Evolutionary conservation across 2,888 invertebrate species (phyloP), one percentile per base, ranked within the genome.

Genomic region (Ennomos fuscantarius): DNA sequence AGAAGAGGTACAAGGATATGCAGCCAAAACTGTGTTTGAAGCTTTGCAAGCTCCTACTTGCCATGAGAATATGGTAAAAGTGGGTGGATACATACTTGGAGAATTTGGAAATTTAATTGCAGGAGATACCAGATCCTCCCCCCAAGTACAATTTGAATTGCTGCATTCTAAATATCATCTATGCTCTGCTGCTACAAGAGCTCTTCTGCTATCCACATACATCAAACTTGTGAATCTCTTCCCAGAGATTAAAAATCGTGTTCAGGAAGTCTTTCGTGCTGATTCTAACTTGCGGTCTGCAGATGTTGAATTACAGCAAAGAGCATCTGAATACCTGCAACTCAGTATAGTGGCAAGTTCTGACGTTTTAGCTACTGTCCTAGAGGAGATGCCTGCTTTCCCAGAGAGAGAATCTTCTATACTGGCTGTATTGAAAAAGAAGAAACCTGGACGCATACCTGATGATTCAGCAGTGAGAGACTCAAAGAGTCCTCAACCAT

Each of bases 61-160:
- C 80, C 99, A 99, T 86, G 99, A 99, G 90, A 99, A 99, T 86
- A 99, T 99, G 99, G 99, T 99, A 1, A 99, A 99, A 94, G 99
- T 99, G 53, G 99, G 99, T 61, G 99, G 99, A 51, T 99, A 99
- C 79, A 99, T 99, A 74, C 94, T 99, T 61, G 99, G 99, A 62
- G 99, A 99, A 90, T 99, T 99, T 92, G 99, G 99, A 51, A 99
- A 99, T 93, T 94, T 99, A 61, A 99, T 99, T 83, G 99, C 99
- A 72, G 99, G 99, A 11, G 99, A 99, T 87, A 97, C 98, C 61
- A 94, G 99, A 57, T 99, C 99, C 44, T 98, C 99, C 54, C 99
- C 99, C 8, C 94, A 96, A 77, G 98, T 99, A 64, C 99, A 99
- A 89, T 99, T 99, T 93, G 98, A 99, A 86, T 93, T 99, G 60